A percentile compares a stretch with the other conserved stretches of the same genome.
Evolutionary conservation across 1,140 invertebrate genomes (phyloP).

Genomic region (Oryctes rhinoceros): DNA sequence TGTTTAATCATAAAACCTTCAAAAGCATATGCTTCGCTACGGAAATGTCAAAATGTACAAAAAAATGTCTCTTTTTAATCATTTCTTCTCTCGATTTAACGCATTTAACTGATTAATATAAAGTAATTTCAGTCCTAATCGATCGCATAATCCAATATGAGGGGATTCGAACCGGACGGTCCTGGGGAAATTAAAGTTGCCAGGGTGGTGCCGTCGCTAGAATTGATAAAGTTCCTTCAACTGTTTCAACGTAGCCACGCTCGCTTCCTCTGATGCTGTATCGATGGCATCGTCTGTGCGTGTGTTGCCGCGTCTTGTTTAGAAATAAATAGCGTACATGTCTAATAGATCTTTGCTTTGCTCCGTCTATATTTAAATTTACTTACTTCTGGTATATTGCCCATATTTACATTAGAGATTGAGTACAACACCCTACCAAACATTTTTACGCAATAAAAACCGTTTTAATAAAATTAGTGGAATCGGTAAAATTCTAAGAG

Average conservation of each 20-base stretch:
- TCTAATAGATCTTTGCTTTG: constrained; percentile 29
- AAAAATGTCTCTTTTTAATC: constrained; percentile 1
- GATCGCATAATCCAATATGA: constrained; percentile 43
- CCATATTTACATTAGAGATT: too few relatives aligned
- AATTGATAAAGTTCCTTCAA: constrained; percentile 43
- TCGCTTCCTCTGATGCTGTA: not conserved
- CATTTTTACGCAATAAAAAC: too few relatives aligned
- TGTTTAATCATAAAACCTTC: too few relatives aligned
- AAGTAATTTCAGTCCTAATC: constrained; percentile 42
- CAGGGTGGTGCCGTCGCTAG: constrained; percentile 26
- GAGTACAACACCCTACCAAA: too few relatives aligned
- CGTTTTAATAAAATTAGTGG: too few relatives aligned
- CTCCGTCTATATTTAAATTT: too few relatives aligned
- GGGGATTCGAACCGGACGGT: constrained; percentile 33
- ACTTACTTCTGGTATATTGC: too few relatives aligned
- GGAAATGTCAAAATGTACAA: too few relatives aligned
- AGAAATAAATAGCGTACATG: constrained; percentile 29
- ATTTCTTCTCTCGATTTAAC: constrained; percentile 35
- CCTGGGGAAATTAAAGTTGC: constrained; percentile 43
- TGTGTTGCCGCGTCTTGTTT: not conserved
- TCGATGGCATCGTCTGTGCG: not conserved
- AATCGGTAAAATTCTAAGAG: too few relatives aligned
- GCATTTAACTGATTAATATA: constrained; percentile 42
- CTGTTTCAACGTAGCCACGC: constrained; percentile 15
- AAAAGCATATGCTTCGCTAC: too few relatives aligned